A percentile compares a stretch with the other conserved stretches of the same genome.
phyloP scores from a whole-genome alignment of 92 coral and sea anemone species.

The Zoanthus solanderi region DNA sequence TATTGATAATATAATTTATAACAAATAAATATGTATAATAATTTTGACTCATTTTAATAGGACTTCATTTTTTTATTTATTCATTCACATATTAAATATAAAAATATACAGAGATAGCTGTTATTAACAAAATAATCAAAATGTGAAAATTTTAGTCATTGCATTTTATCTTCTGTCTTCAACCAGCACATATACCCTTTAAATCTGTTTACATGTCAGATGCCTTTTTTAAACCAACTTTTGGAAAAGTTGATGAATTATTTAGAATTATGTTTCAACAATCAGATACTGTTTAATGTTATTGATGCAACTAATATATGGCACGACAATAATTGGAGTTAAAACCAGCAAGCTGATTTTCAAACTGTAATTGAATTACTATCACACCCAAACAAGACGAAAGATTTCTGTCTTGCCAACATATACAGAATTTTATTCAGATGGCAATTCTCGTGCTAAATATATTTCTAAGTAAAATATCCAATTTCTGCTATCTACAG shows the following conservation, averaged over 20 bases:
- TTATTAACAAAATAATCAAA: constrained; percentile 2
- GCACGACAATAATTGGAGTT: too few relatives aligned
- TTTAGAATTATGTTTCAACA: too few relatives aligned
- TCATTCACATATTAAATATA: neutral
- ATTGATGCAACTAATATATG: too few relatives aligned
- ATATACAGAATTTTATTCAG: too few relatives aligned
- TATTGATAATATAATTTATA: too few relatives aligned
- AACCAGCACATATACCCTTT: neutral
- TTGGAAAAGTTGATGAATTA: too few relatives aligned
- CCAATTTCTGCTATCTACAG: neutral
- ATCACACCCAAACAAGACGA: too few relatives aligned
- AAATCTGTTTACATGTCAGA: neutral
- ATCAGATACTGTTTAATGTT: too few relatives aligned
- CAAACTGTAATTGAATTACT: too few relatives aligned
- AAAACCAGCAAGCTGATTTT: too few relatives aligned
- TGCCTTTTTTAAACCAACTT: too few relatives aligned
- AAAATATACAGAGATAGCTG: neutral
- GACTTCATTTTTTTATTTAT: neutral
- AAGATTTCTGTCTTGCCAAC: too few relatives aligned
- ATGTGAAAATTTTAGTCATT: neutral
- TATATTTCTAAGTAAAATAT: neutral
- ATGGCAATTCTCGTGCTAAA: neutral
- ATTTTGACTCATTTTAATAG: neutral
- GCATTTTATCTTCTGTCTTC: neutral
- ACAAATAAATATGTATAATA: neutral